These are phyloP conservation scores for Thymelicus acteon DNA, from an alignment of 2,888 invertebrate genomes.

Conservation along the genomic window DNA sequence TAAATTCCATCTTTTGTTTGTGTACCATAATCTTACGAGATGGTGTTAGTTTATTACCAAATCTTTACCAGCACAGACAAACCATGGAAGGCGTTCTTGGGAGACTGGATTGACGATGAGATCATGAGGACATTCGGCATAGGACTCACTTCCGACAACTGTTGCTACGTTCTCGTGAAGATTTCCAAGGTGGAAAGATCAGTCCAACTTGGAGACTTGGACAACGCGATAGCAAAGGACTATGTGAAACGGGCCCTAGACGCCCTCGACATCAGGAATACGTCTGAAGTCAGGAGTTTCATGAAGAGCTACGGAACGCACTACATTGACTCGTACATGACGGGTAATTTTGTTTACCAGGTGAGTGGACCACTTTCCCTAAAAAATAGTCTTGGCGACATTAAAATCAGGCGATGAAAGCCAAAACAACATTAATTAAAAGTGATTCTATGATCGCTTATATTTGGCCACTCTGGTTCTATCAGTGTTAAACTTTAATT, in stretches of 20 bases:
- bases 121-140: slow-evolving; percentile 93
- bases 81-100: slow-evolving; percentile 95
- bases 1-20: no score
- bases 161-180: slow-evolving; percentile 89
- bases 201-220: slow-evolving; percentile 86
- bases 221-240: slow-evolving; percentile 85
- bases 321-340: slow-evolving; percentile 93
- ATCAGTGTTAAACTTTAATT: no score
- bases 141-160: slow-evolving; percentile 88
- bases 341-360: slow-evolving; percentile 95
- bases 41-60: no score
- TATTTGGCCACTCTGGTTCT: no score
- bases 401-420: no score
- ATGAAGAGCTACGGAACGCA: slow-evolving; percentile 94
- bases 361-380: slow-evolving; percentile 61
- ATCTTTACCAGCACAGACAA: slow-evolving; percentile 80
- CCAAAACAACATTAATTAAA: no score
- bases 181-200: slow-evolving; percentile 88
- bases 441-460: no score
- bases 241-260: slow-evolving; percentile 87
- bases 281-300: slow-evolving; percentile 89
- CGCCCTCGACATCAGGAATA: slow-evolving; percentile 87
- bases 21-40: no score
- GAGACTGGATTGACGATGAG: slow-evolving; percentile 92
- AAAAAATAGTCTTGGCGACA: no score